phyloP scores from a whole-genome alignment of 1,140 invertebrate genomes.

The Polyergus mexicanus region DNA sequence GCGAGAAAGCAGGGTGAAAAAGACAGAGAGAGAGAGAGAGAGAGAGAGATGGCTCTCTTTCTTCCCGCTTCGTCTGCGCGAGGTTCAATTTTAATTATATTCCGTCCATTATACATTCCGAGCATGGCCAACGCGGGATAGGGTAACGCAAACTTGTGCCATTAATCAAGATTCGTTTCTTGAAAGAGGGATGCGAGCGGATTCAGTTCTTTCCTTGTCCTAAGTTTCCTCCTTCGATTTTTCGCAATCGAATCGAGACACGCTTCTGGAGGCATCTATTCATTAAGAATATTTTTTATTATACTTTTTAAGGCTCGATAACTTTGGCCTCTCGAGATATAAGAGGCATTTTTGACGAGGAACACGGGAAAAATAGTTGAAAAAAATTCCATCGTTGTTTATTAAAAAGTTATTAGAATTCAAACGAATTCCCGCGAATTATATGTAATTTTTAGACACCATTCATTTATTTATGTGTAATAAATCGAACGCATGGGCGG shows the following conservation, averaged over 20 bases:
- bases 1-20: no score
- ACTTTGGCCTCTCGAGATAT: no score
- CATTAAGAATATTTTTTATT: slow-evolving; percentile 4
- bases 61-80: slow-evolving; percentile 52
- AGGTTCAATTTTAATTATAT: slow-evolving; percentile 83
- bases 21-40: neutral
- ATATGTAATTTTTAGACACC: no score
- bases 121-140: slow-evolving; percentile 71
- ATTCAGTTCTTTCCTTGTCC: slow-evolving; percentile 66
- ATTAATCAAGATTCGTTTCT: slow-evolving; percentile 85
- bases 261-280: neutral
- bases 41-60: slow-evolving; percentile 39
- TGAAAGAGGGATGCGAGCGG: slow-evolving; percentile 51
- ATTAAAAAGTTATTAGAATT: no score
- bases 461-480: no score
- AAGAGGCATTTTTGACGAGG: no score
- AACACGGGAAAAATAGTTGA: no score
- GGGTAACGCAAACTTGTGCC: slow-evolving; percentile 80
- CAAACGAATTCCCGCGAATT: no score
- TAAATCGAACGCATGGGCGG: no score
- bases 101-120: slow-evolving; percentile 81
- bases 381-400: no score
- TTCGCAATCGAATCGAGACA: slow-evolving; percentile 34
- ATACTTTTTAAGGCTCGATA: neutral
- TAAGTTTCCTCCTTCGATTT: slow-evolving; percentile 60